Evolutionary conservation across 2,888 invertebrate genomes (phyloP), one percentile per base, ranked within the genome.

Genomic region (Drosophila paracracens): DNA sequence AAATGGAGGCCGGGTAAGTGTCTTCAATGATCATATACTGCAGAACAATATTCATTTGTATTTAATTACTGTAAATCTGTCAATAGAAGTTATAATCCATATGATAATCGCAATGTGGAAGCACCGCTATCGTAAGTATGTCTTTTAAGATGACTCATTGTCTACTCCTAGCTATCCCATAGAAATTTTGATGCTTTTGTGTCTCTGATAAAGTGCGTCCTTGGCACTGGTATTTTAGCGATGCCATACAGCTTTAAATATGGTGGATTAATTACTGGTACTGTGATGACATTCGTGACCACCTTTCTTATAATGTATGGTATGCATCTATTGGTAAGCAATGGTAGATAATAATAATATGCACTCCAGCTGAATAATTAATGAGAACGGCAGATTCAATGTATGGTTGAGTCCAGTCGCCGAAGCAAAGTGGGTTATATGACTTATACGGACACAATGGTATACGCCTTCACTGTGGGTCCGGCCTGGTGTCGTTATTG

Each of bases 191-290:
- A 76, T 7, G 77, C 83, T 0, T 52, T 85, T 16, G 7, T 88
- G 1, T 70, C 71, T 0, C 25, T 85, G 1, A 5, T 85, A 0
- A 85, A 83, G 18, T 67, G 71, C 27, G 76, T 83, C 1, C 6
- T 83, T 10, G 89, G 90, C 1, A 72, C 74, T 0, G 85, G 85
- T 0, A 61, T 75, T 10, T 56, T 90, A 27, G 67, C 90, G 5
- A 48, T 90, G 62, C 90, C 90, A 10, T n/a, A 0, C 13, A 83
- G 52, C n/a, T 83, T 67, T 33, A 27, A 4, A 11, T 72, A 57
- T 16, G 38, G 56, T 2, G 90, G 85, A 3, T n/a, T 61, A 7
- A 1, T 76, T 16, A 59, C 50, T n/a, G 89, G 89, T 8, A 0
- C 36, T 0, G 0, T 82, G 0, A 0, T 88, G 11, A 70, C 76